Percentiles rank a stretch among this genome's conserved stretches.
These are phyloP conservation scores for Matsumurasca onukii DNA, from an alignment of 1,140 invertebrate species.

Conservation along the genomic window DNA sequence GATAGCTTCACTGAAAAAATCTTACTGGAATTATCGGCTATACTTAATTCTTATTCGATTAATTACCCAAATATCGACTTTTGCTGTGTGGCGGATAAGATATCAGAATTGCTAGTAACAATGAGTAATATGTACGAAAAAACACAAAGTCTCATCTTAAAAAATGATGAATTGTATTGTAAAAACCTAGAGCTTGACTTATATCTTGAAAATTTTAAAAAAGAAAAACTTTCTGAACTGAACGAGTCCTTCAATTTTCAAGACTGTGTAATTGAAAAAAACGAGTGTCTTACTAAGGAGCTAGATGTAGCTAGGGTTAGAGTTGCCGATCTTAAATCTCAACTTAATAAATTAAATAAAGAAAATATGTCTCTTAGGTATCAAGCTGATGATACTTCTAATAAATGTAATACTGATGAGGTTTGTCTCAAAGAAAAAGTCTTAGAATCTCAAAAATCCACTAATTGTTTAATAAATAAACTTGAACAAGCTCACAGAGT, in stretches of 20 bases:
- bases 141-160: background rate
- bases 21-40: background rate
- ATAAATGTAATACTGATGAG: background rate
- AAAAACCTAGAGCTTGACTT: background rate
- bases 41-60: background rate
- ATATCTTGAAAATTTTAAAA: background rate
- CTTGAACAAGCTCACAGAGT: background rate
- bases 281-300: background rate
- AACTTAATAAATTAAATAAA: slow-evolving; percentile 1
- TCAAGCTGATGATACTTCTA: background rate
- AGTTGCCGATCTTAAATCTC: background rate
- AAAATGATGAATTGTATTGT: slow-evolving; percentile 17
- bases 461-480: background rate
- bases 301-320: background rate
- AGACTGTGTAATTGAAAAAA: slow-evolving; percentile 4
- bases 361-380: background rate
- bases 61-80: slow-evolving; percentile 1
- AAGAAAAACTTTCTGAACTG: background rate
- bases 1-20: slow-evolving; percentile 1
- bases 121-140: background rate
- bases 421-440: background rate
- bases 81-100: background rate
- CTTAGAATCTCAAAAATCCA: background rate
- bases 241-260: slow-evolving; percentile 9
- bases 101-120: background rate